phyloP scores from a whole-genome alignment of 2,113 vertebrate species.

The Tychaedon coryphoeus region DNA sequence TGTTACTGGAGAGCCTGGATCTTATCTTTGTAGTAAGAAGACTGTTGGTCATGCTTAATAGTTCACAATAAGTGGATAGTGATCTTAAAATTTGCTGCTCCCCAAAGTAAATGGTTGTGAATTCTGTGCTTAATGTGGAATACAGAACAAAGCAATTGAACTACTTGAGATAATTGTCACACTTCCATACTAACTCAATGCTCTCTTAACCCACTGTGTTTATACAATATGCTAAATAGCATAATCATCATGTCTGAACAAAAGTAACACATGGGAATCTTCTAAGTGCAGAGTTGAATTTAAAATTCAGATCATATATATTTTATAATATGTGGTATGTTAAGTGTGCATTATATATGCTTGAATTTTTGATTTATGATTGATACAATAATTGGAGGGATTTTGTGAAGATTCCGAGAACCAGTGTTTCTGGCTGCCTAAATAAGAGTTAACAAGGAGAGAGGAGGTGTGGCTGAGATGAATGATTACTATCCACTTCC shows the following conservation, averaged over 20 bases:
- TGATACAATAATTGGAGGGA: not conserved
- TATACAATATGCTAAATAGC: conserved; percentile 2
- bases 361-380: not conserved
- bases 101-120: not conserved
- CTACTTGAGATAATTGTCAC: not conserved
- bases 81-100: not conserved
- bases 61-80: not conserved
- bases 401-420: not conserved
- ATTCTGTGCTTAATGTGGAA: not conserved
- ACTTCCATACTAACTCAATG: not conserved
- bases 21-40: not conserved
- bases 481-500: not conserved
- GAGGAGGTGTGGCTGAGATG: not conserved
- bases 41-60: not conserved
- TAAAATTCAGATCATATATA: not conserved
- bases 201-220: not conserved
- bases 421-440: not conserved
- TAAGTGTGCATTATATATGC: not conserved
- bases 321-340: not conserved
- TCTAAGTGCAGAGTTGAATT: not conserved
- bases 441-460: not conserved
- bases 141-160: not conserved
- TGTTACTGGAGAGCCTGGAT: not conserved
- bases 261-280: not conserved
- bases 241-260: not conserved